A percentile compares a stretch with the other conserved stretches of the same genome.
Conservation (phyloP, 2,797 vertebrate genomes). For the Leuciscus waleckii region DNA sequence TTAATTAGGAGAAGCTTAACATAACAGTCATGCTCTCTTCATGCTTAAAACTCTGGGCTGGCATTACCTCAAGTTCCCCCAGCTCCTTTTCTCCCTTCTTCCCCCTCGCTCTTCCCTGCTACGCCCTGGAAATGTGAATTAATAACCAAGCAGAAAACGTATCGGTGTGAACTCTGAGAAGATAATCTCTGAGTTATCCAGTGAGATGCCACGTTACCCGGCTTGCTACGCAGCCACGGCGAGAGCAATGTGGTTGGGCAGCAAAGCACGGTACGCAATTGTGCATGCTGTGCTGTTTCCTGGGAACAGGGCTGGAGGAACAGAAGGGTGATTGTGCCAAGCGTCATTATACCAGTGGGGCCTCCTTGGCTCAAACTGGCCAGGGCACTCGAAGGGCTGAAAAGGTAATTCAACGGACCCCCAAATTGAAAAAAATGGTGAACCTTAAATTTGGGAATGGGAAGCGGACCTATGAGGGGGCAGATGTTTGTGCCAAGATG, state of each 20-base stretch:
- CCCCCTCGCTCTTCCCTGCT: conserved; percentile 47
- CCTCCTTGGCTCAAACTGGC: conserved; percentile 74
- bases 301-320: conserved; percentile 80
- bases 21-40: conserved; percentile 58
- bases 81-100: conserved; percentile 35
- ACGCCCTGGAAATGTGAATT: background rate
- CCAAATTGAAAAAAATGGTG: conserved; percentile 77
- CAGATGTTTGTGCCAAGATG: conserved; percentile 61
- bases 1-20: conserved; percentile 72
- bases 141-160: conserved; percentile 29
- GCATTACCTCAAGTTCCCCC: conserved; percentile 64
- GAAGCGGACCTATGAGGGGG: conserved; percentile 66
- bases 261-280: conserved; percentile 84
- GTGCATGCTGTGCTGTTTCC: conserved; percentile 84
- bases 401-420: conserved; percentile 82
- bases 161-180: conserved; percentile 26
- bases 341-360: conserved; percentile 80
- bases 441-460: conserved; percentile 77
- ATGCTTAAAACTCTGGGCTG: conserved; percentile 59
- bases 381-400: conserved; percentile 80
- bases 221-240: conserved; percentile 72
- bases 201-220: conserved; percentile 62
- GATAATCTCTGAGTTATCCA: conserved; percentile 41
- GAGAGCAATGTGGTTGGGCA: conserved; percentile 83
- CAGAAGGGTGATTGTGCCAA: conserved; percentile 83